Percentiles rank a stretch among this genome's conserved stretches.
Conservation (phyloP, 92 coral and sea anemone species). For the Chrysogorgia sp. region DNA sequence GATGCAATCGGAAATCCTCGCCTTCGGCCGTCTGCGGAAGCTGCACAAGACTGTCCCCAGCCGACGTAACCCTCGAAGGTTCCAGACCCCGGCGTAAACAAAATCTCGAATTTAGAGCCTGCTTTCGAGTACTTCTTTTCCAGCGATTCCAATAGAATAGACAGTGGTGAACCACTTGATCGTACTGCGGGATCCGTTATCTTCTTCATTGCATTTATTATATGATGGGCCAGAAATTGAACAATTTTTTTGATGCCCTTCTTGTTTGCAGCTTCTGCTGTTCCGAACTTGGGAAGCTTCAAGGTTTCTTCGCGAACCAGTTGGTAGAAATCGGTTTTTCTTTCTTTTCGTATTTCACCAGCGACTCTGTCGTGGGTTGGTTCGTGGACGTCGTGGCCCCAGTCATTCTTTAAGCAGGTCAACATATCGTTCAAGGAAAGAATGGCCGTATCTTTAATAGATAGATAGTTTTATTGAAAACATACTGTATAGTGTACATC, state of each 20-base stretch:
- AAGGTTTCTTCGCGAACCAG: constrained; percentile 64
- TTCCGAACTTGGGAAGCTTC: constrained; percentile 72
- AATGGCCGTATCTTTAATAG: constrained; percentile 60
- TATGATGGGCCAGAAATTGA: constrained; percentile 40
- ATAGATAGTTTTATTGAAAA: constrained; percentile 77
- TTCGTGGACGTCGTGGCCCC: constrained; percentile 72
- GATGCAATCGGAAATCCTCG: constrained; percentile 62
- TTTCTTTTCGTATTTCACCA: constrained; percentile 62
- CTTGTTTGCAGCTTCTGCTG: constrained; percentile 57
- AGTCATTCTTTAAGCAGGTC: constrained; percentile 72
- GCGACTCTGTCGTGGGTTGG: constrained; percentile 68
- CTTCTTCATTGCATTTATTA: constrained; percentile 30
- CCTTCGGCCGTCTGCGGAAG: constrained; percentile 82
- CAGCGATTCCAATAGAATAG: constrained; percentile 47
- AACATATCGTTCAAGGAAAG: constrained; percentile 66
- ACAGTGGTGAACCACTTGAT: constrained; percentile 65
- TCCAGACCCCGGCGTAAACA: constrained; percentile 71
- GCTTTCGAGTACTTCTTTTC: constrained; percentile 68
- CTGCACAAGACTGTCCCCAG: constrained; percentile 70
- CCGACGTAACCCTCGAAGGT: constrained; percentile 85
- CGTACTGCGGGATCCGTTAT: constrained; percentile 50
- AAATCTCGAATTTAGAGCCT: constrained; percentile 57
- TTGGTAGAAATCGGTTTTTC: constrained; percentile 66
- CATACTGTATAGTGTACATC: constrained; percentile 72
- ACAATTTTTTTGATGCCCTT: constrained; percentile 59